phyloP scores from a whole-genome alignment of 2,888 invertebrate species.

The Periphyllus acericola region DNA sequence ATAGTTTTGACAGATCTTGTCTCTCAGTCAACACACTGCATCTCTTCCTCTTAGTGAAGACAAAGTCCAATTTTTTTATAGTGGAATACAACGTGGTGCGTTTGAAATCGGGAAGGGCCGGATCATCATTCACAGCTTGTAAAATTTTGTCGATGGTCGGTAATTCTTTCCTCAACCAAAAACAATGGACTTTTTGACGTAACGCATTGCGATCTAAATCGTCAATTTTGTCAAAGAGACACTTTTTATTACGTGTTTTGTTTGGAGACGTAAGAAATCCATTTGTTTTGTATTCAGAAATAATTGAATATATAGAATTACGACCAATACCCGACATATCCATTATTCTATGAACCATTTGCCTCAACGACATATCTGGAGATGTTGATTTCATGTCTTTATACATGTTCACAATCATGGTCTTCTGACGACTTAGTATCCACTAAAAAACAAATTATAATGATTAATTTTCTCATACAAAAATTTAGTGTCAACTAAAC shows the following conservation, averaged over 20 bases:
- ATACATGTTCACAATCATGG: not conserved
- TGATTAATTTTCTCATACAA: no score
- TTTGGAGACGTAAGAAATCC: conserved; percentile 19
- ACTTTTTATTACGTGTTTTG: not conserved
- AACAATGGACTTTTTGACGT: not conserved
- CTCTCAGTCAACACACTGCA: not conserved
- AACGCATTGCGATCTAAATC: conserved; percentile 4
- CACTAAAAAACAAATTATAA: not conserved
- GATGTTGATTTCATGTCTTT: not conserved
- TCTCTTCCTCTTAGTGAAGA: not conserved
- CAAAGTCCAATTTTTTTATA: conserved; percentile 16
- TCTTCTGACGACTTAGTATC: not conserved
- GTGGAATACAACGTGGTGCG: not conserved
- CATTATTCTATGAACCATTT: not conserved
- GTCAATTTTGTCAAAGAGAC: conserved; percentile 2
- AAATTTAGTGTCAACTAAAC: no score
- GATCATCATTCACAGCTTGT: conserved; percentile 7
- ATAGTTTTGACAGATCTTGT: not conserved
- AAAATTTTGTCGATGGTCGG: conserved; percentile 15
- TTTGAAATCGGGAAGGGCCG: conserved; percentile 8
- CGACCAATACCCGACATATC: not conserved
- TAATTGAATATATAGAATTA: not conserved
- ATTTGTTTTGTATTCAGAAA: conserved; percentile 11
- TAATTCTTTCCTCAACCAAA: conserved; percentile 5
- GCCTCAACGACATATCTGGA: not conserved